A percentile compares a stretch with the other conserved stretches of the same genome.
These are phyloP conservation scores for Pelusios castaneus DNA, from an alignment of 2,113 vertebrate species.

Conservation along the genomic window DNA sequence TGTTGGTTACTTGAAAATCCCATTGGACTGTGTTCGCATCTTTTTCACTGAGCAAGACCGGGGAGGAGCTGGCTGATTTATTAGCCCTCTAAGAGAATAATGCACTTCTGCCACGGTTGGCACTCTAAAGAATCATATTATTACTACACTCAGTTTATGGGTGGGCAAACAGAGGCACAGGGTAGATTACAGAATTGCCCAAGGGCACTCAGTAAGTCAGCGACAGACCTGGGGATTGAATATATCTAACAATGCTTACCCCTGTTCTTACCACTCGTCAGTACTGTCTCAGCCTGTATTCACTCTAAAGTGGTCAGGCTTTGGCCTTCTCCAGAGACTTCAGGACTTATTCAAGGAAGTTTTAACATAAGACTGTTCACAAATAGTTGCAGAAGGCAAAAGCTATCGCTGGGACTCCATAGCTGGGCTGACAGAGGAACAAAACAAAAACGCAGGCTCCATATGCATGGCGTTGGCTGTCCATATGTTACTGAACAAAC, in stretches of 20 bases:
- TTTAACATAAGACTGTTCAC: not conserved
- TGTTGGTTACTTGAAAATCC: not conserved
- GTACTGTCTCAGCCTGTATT: not conserved
- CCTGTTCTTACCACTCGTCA: not conserved
- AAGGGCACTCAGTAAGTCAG: not conserved
- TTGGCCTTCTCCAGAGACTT: not conserved
- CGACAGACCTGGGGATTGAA: not conserved
- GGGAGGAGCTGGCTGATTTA: not conserved
- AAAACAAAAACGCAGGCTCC: not conserved
- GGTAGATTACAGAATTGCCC: not conserved
- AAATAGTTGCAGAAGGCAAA: not conserved
- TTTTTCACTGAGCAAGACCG: not conserved
- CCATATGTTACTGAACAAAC: not conserved
- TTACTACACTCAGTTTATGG: fast-evolving
- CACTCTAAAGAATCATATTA: not conserved
- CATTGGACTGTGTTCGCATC: fast-evolving
- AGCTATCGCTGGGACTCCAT: not conserved
- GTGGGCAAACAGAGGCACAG: not conserved
- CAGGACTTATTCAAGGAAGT: not conserved
- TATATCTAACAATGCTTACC: not conserved
- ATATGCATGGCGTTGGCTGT: not conserved
- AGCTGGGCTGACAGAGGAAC: not conserved
- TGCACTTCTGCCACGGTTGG: fast-evolving
- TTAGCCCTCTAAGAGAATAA: not conserved
- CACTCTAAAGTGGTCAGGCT: fast-evolving